phyloP scores from a whole-genome alignment of 2,888 invertebrate species.

The Watsonalla cultraria region DNA sequence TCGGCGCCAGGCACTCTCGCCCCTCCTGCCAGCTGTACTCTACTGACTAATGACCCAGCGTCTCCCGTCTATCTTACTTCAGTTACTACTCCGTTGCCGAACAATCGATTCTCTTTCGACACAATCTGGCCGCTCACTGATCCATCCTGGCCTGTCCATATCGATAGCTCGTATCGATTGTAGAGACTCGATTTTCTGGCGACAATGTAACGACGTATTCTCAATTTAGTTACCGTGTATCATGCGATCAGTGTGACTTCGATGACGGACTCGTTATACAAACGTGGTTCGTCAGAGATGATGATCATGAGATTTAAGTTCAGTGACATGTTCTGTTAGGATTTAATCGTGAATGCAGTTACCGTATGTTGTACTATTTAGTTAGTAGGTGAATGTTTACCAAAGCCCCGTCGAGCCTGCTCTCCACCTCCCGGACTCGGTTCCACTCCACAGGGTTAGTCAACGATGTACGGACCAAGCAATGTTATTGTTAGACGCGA shows the following conservation, averaged over 20 bases:
- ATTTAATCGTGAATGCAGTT: slow-evolving; percentile 63
- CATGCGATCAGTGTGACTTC: not conserved
- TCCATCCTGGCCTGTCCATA: not conserved
- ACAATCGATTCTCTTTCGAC: slow-evolving; percentile 9
- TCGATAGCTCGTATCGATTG: not conserved
- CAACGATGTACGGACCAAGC: slow-evolving; percentile 62
- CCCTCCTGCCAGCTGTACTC: slow-evolving; percentile 23
- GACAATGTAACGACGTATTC: not conserved
- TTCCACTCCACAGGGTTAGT: slow-evolving; percentile 59
- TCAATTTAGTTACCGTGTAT: not conserved
- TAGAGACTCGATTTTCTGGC: not conserved
- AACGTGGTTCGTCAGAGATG: not conserved
- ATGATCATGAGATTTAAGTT: slow-evolving; percentile 10
- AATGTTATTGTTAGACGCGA: not conserved
- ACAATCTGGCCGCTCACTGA: not conserved
- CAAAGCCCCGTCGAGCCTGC: slow-evolving; percentile 59
- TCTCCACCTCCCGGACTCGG: slow-evolving; percentile 39
- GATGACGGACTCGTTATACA: not conserved
- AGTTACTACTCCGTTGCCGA: slow-evolving; percentile 19
- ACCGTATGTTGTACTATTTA: slow-evolving; percentile 72
- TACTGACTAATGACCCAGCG: slow-evolving; percentile 1
- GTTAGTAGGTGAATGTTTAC: slow-evolving; percentile 71
- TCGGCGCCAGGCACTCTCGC: slow-evolving; percentile 17
- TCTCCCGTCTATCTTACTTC: not conserved
- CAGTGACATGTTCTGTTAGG: slow-evolving; percentile 35